Percentiles rank a stretch among this genome's conserved stretches.
Evolutionary conservation across 1,140 invertebrate species (phyloP).

Genomic region (Chymomyza costata): DNA sequence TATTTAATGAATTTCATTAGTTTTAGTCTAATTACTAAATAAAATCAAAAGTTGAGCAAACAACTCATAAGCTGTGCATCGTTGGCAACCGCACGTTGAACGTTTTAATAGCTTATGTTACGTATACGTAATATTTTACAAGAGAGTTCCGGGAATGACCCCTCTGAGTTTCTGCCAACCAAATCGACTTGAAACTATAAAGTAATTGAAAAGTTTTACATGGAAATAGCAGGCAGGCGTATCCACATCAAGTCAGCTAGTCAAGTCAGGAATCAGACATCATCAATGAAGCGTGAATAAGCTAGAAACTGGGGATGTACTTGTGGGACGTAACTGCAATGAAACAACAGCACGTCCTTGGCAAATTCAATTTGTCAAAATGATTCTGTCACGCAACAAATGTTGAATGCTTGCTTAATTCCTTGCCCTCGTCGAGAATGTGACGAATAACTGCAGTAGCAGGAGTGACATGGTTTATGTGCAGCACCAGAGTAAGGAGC

Average conservation of each 20-base stretch:
- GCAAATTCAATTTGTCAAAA: conserved; percentile 70
- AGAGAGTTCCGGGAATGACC: neutral
- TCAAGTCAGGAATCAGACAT: conserved; percentile 27
- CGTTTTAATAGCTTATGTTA: conserved; percentile 66
- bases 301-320: neutral
- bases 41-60: conserved; percentile 47
- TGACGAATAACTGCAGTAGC: conserved; percentile 12
- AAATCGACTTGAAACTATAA: conserved; percentile 55
- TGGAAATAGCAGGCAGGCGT: conserved; percentile 12
- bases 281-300: conserved; percentile 42
- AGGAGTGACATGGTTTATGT: too few relatives aligned
- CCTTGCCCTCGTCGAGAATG: conserved; percentile 25
- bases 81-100: conserved; percentile 59
- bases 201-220: conserved; percentile 66
- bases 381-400: conserved; percentile 64
- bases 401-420: conserved; percentile 70
- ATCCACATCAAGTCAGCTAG: neutral
- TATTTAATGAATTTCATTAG: conserved; percentile 70
- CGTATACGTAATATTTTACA: conserved; percentile 35
- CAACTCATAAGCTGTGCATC: conserved; percentile 41
- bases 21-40: conserved; percentile 65
- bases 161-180: conserved; percentile 3
- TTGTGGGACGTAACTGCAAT: conserved; percentile 57
- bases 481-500: conserved; percentile 1
- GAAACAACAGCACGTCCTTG: conserved; percentile 65